phyloP scores from a whole-genome alignment of 2,797 vertebrate species.

The Neostethus bicornis region DNA sequence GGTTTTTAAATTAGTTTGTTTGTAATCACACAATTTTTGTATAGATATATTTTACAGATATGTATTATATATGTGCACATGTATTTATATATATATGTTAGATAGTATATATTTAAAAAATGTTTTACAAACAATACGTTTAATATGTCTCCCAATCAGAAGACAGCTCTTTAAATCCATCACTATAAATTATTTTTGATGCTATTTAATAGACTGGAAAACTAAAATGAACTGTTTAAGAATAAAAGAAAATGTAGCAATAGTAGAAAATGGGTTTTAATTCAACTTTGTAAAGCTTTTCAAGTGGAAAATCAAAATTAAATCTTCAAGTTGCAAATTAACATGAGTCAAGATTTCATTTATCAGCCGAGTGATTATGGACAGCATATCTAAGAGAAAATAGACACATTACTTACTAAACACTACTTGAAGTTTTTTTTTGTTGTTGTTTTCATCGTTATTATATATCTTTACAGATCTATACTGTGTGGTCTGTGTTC shows the following conservation, averaged over 20 bases:
- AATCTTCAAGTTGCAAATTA: not conserved
- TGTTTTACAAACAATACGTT: no score
- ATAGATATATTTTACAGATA: no score
- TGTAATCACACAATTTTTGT: no score
- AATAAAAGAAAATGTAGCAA: not conserved
- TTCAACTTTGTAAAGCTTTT: no score
- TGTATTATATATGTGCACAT: no score
- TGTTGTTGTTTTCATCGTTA: not conserved
- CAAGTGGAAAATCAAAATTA: not conserved
- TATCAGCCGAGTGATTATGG: no score
- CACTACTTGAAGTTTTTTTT: not conserved
- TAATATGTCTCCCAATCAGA: not conserved
- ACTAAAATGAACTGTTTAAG: no score
- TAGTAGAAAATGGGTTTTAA: not conserved
- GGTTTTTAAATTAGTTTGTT: no score
- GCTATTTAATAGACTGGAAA: not conserved
- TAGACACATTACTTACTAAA: not conserved
- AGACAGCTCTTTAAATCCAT: no score
- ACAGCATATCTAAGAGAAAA: not conserved
- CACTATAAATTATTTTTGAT: no score
- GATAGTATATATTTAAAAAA: no score
- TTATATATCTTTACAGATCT: conserved; percentile 12
- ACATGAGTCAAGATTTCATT: not conserved
- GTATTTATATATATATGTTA: no score
- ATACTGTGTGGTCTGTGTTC: conserved; percentile 28